Evolutionary conservation across 2,113 vertebrate genomes (phyloP).

Genomic region (Lagopus leucura): DNA sequence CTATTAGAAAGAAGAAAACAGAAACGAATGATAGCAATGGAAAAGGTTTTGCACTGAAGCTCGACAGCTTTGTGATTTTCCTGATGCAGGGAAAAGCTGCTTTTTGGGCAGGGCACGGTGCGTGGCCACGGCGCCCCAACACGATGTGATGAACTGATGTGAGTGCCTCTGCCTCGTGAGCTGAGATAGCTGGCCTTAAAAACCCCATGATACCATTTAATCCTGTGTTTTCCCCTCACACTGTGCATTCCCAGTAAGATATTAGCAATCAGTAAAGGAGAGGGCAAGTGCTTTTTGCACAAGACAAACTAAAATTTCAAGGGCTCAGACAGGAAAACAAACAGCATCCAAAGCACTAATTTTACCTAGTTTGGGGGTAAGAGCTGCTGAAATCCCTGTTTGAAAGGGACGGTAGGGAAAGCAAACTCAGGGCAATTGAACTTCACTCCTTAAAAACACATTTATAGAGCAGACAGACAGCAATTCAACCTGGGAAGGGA

Average conservation of each 20-base stretch:
- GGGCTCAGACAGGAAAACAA: neutral
- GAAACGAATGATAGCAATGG: neutral
- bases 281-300: neutral
- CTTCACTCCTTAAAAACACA: neutral
- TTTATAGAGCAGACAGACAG: neutral
- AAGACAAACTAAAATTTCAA: neutral
- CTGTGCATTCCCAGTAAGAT: neutral
- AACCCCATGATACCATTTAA: neutral
- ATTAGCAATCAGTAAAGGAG: neutral
- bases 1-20: neutral
- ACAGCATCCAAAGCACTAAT: neutral
- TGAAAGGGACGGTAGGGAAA: conserved; percentile 2
- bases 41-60: conserved; percentile 2
- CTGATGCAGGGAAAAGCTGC: conserved; percentile 28
- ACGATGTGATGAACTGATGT: neutral
- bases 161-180: neutral
- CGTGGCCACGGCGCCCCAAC: neutral
- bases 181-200: neutral
- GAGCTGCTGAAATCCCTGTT: conserved; percentile 18
- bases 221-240: neutral
- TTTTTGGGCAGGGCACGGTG: neutral
- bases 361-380: neutral
- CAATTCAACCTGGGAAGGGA: neutral
- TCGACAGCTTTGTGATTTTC: conserved; percentile 65
- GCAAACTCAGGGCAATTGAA: conserved; percentile 2